Evolutionary conservation across 2,797 vertebrate genomes (phyloP).

Genomic region (Cyprinodon diabolis): DNA sequence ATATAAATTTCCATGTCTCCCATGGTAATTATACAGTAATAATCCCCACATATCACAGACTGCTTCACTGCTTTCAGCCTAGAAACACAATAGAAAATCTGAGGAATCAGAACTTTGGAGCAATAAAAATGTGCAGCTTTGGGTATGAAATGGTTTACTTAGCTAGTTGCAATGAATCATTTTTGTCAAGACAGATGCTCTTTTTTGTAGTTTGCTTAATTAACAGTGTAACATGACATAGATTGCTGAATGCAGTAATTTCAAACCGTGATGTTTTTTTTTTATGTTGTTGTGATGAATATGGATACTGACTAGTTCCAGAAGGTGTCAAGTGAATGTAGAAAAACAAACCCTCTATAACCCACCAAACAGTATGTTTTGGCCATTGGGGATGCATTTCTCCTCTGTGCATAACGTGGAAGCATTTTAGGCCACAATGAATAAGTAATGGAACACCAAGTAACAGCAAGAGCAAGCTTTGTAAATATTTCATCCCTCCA

Average conservation of each 20-base stretch:
- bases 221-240: conserved; percentile 36
- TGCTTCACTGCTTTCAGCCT: no score
- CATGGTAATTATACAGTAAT: no score
- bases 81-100: no score
- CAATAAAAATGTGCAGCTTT: neutral
- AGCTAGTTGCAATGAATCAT: neutral
- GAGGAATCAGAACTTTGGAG: no score
- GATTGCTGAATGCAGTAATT: conserved; percentile 38
- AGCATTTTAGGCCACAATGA: conserved; percentile 70
- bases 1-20: no score
- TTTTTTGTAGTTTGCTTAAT: conserved; percentile 11
- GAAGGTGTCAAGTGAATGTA: conserved; percentile 47
- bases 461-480: conserved; percentile 55
- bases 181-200: neutral
- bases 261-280: conserved; percentile 36
- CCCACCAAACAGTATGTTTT: conserved; percentile 55
- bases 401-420: conserved; percentile 54
- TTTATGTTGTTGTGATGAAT: conserved; percentile 49
- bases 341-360: conserved; percentile 42
- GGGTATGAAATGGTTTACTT: neutral
- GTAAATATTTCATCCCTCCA: conserved; percentile 73
- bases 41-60: no score
- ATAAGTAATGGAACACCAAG: conserved; percentile 68
- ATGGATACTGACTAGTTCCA: conserved; percentile 50
- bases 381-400: conserved; percentile 50